Base-by-base conservation (phyloP, 2,888 invertebrate genomes). In the Cheilosia impressa region DNA sequence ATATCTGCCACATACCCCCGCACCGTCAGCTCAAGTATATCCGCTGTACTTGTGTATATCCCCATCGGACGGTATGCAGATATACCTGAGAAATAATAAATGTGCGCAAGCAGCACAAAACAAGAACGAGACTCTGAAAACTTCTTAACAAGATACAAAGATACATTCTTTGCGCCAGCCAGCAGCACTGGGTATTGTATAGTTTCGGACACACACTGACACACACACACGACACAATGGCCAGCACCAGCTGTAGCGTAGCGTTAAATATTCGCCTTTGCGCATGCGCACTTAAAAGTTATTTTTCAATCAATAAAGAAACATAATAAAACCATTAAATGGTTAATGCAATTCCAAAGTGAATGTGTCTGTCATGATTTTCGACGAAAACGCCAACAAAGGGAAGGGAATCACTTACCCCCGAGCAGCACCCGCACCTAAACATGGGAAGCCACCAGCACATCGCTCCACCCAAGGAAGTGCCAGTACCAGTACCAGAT, bases 301-400 rank as follows among this genome's bases (percentile, higher is more conserved):
- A 81, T 87, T 81, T 87, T 87, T 88, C 87, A 82, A 88, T 87
- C 87, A 87, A 84, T 76, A 73, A 76, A 76, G 73, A 69, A 88
- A 88, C 88, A 87, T 87, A 88, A 88, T 87, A 88, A 88, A 88
- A 88, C 88, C 88, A 88, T 88, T 88, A 88, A 88, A 87, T 87
- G 79, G 87, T 88, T 88, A 88, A 88, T 88, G 88, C 88, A 88
- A 87, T 87, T 88, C 87, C 78, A 84, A 87, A 88, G 88, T 88
- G 88, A 88, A 87, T 87, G 87, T 81, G 87, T 84, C 87, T 88
- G 87, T 87, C 88, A 87, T 76, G 85, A 84, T 77, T 79, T 76
- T 76, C 79, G 76, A 72, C 68, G 75, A 79, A 83, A 87, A 80
- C 68, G 77, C 73, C 76, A 87, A 87, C 85, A 87, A 83, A 83